Percentiles rank a stretch among this genome's conserved stretches.
These are phyloP conservation scores for Eudasyphora cyanicolor DNA, from an alignment of 2,888 invertebrate species.

Conservation along the genomic window DNA sequence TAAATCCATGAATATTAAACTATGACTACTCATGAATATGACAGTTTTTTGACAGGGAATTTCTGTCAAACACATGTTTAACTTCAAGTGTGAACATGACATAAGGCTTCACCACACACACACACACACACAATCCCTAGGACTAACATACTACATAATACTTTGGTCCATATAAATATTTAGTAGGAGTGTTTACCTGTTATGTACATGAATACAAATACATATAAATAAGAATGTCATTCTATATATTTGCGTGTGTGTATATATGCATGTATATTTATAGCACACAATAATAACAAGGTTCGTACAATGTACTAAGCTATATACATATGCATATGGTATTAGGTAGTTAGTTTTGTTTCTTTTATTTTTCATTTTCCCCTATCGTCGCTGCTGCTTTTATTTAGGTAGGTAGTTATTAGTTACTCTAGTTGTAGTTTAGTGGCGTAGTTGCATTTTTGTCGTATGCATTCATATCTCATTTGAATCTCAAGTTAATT, in stretches of 20 bases:
- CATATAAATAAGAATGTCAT: slow-evolving; percentile 11
- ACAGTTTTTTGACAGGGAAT: neutral
- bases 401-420: slow-evolving; percentile 35
- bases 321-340: neutral
- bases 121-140: neutral
- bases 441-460: slow-evolving; percentile 3
- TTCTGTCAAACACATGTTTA: neutral
- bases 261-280: slow-evolving; percentile 17
- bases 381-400: slow-evolving; percentile 2
- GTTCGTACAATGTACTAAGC: slow-evolving; percentile 37
- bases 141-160: too few species aligned
- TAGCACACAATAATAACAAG: slow-evolving; percentile 43
- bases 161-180: slow-evolving; percentile 56
- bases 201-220: neutral
- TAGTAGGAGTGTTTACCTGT: slow-evolving; percentile 50
- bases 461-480: neutral
- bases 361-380: too few species aligned
- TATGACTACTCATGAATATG: too few species aligned
- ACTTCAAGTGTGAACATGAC: neutral
- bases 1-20: too few species aligned
- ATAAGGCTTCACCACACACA: neutral
- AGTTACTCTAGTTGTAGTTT: slow-evolving; percentile 4
- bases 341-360: slow-evolving; percentile 26
- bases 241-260: slow-evolving; percentile 28
- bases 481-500: slow-evolving; percentile 19